Evolutionary conservation across 1,140 invertebrate species (phyloP), one percentile per base, ranked within the genome.

Genomic region (Platyscapa corneri): DNA sequence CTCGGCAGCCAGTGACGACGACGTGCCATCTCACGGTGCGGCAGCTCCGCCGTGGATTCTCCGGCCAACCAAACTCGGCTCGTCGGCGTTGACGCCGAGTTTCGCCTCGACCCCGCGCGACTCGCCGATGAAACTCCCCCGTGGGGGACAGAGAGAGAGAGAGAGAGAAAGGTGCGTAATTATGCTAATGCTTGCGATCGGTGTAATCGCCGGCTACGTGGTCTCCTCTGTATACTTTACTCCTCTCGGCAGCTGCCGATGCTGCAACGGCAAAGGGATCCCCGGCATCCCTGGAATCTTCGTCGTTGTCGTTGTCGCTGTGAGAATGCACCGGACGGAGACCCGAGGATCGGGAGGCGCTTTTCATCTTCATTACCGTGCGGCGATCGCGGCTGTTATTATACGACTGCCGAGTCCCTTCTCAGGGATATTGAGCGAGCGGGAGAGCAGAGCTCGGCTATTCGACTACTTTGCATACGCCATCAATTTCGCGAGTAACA

Each of bases 101-200:
- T 53, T 53, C 49, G 16, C 49, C 18, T 20, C 49, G 16, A 20
- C 10, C n/a, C n/a, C 49, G 49, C 49, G 49, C 14, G 27, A 60
- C 27, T 60, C 23, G 2, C 23, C 27, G 56, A 60, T 23, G 56
- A 60, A 23, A 60, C 56, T 60, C 56, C 56, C 56, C 56, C 49
- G 49, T 53, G 30, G 7, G 18, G 2, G 30, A 78, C 2, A 42
- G 53, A 80, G 42, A 53, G 46, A 53, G 23, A 39, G 72, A 77
- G 32, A 77, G 49, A 70, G 46, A 49, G 75, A 78, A 60, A 85
- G 89, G 89, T 90, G 90, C 88, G 90, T 90, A 92, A 92, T 92
- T 91, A 92, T 92, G 90, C 90, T 92, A 92, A 92, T 89, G 90
- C 89, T 32, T 3, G 56, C 91, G 90, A 92, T 91, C 91, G 91